Conservation (phyloP, 2,113 vertebrate species). For the Physeter macrocephalus region DNA sequence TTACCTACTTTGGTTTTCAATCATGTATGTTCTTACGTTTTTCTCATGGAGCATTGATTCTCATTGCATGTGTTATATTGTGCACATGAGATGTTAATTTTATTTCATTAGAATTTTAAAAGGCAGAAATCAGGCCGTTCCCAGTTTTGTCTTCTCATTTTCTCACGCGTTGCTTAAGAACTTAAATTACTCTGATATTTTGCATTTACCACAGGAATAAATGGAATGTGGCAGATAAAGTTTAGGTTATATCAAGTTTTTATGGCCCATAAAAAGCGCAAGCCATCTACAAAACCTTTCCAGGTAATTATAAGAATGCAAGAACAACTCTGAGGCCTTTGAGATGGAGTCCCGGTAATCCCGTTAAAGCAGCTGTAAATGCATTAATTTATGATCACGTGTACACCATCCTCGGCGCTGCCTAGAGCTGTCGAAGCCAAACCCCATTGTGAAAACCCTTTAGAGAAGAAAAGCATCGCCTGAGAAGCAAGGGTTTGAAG, state of each 20-base stretch:
- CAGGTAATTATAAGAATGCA: neutral
- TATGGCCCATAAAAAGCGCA: neutral
- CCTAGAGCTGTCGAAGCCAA: neutral
- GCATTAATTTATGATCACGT: conserved; percentile 3
- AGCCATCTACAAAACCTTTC: neutral
- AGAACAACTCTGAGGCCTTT: neutral
- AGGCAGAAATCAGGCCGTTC: neutral
- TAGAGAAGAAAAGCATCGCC: neutral
- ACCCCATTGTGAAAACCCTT: neutral
- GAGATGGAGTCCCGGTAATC: neutral
- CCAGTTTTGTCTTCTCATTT: neutral
- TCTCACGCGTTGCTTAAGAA: neutral
- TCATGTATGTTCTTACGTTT: neutral
- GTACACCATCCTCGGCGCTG: too few species aligned
- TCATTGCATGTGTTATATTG: neutral
- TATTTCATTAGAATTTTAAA: neutral
- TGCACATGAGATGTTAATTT: neutral
- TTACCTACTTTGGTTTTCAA: neutral
- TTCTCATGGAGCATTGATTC: neutral
- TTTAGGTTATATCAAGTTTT: neutral
- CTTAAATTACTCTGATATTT: neutral
- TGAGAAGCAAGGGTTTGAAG: neutral
- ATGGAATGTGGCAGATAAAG: neutral
- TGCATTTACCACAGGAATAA: neutral
- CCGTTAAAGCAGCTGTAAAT: neutral